phyloP scores from a whole-genome alignment of 2,113 vertebrate genomes.

The Chloroceryle aenea region DNA sequence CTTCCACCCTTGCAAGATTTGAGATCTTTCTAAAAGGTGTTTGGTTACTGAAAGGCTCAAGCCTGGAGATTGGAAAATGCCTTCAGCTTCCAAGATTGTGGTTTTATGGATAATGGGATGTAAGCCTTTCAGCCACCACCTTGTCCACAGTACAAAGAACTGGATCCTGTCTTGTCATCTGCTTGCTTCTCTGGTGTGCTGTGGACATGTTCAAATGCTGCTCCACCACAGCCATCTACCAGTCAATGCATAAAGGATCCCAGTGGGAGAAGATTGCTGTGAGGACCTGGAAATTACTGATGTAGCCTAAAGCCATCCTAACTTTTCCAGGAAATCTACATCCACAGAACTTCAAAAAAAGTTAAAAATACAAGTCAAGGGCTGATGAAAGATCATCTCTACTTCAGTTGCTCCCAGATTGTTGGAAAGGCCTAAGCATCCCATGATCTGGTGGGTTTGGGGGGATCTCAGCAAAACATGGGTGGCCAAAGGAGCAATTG shows the following conservation, averaged over 20 bases:
- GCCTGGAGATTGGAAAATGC: neutral
- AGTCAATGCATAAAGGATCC: neutral
- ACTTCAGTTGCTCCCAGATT: neutral
- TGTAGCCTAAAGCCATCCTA: neutral
- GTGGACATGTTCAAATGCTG: neutral
- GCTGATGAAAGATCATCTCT: neutral
- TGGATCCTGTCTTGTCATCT: neutral
- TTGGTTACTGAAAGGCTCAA: neutral
- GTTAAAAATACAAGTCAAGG: rapidly evolving
- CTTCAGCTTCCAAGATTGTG: neutral
- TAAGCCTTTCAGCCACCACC: neutral
- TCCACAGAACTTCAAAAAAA: rapidly evolving
- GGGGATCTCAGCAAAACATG: neutral
- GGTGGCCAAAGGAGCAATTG: rapidly evolving
- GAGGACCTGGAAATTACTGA: neutral
- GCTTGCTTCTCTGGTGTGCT: rapidly evolving
- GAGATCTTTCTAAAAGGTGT: neutral
- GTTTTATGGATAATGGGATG: neutral
- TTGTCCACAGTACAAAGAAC: neutral
- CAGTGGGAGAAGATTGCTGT: neutral
- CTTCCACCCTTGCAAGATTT: neutral
- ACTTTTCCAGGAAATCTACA: neutral
- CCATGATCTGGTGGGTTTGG: rapidly evolving
- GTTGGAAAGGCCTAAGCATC: neutral
- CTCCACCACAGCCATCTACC: neutral